Evolutionary conservation across 2,888 invertebrate genomes (phyloP), one percentile per base, ranked within the genome.

Genomic region (Stictocephala bisonia): DNA sequence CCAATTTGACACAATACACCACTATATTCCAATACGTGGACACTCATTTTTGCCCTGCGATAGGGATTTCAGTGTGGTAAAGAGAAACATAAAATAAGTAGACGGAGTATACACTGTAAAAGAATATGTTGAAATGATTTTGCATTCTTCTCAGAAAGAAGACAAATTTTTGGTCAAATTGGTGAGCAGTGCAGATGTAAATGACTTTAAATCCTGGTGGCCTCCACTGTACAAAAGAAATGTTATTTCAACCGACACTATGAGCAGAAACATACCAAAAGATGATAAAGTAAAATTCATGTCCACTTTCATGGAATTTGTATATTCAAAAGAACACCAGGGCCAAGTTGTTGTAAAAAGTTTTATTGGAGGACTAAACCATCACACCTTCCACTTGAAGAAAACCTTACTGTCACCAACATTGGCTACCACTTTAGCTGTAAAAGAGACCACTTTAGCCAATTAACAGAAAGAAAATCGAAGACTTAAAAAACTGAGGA

Each of bases 41-140:
- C 60, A 71, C 13, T 26, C 27, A 11, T 71, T 58, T 27, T 31
- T 71, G 15, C 71, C 71, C 41, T 71, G 48, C 15, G 71, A 60
- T 26, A 29, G n/a, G n/a, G 70, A 70, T 51, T 56, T 70, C 27
- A 26, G 41, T 18, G 24, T 40, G 9, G 26, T 70, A 13, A 70
- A 70, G 26, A 70, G 35, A 41, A 56, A 24, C 24, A 15, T 70
- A 26, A 70, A 70, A 41, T 24, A 11, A 56, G 18, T 29, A 35
- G 58, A 70, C 41, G 35, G 58, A 24, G 58, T 58, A 18, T 70
- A 70, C 53, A 70, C 70, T 35, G 24, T 70, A 15, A 70, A 70
- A 53, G 31, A 70, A 40, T 70, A 20, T 15, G 31, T 31, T 29
- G 53, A 70, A 11, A 18, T 70, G 13, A 53, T 70, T 31, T 31